phyloP scores from a whole-genome alignment of 2,797 vertebrate genomes.

The Muraenolepis orangiensis region DNA sequence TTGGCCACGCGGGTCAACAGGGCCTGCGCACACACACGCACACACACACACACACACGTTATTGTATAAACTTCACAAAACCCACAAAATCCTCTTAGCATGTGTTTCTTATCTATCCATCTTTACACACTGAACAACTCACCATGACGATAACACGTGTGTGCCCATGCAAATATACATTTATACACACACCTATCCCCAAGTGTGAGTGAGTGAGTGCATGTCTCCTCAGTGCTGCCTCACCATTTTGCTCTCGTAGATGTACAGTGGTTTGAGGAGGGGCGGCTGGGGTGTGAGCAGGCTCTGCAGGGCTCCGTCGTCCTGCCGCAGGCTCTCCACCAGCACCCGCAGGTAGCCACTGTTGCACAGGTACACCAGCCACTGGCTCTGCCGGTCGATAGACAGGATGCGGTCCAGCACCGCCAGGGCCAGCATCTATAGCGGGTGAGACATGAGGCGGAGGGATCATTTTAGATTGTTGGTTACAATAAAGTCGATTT shows the following conservation, averaged over 20 bases:
- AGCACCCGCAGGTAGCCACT: slow-evolving; percentile 95
- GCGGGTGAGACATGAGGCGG: background rate
- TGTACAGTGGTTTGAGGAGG: slow-evolving; percentile 92
- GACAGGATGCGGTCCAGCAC: slow-evolving; percentile 92
- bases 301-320: slow-evolving; percentile 85
- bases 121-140: too few species aligned
- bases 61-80: too few species aligned
- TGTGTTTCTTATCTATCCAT: too few species aligned
- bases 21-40: too few species aligned
- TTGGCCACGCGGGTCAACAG: slow-evolving; percentile 93
- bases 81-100: too few species aligned
- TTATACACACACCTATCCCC: too few species aligned
- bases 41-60: background rate
- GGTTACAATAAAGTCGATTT: background rate
- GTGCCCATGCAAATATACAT: too few species aligned
- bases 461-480: background rate
- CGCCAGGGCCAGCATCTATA: slow-evolving; percentile 96
- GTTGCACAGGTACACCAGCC: slow-evolving; percentile 91
- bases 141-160: too few species aligned
- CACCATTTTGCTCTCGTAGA: slow-evolving; percentile 98
- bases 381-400: slow-evolving; percentile 93
- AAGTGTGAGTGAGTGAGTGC: too few species aligned
- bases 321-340: slow-evolving; percentile 90
- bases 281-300: slow-evolving; percentile 91
- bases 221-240: slow-evolving; percentile 15